These are phyloP conservation scores for Oxyteleia sp. DNA, from an alignment of 2,888 invertebrate genomes.

Conservation along the genomic window DNA sequence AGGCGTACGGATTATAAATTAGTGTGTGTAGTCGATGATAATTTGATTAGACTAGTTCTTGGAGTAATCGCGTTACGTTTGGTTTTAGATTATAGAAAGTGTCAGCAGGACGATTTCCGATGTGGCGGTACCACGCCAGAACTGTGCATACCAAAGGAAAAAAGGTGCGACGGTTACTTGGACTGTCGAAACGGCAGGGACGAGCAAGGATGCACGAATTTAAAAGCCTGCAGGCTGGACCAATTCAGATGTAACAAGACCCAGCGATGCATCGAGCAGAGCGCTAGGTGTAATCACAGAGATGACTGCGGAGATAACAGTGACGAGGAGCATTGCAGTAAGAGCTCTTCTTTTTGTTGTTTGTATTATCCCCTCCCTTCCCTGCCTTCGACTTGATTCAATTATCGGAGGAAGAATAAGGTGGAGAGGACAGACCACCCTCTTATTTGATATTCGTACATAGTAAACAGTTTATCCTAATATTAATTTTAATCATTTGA, in stretches of 20 bases:
- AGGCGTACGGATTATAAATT: too few relatives aligned
- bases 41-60: too few relatives aligned
- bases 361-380: conserved; percentile 42
- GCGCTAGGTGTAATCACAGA: conserved; percentile 94
- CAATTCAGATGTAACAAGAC: conserved; percentile 94
- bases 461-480: not conserved
- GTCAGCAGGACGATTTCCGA: too few relatives aligned
- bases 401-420: conserved; percentile 47
- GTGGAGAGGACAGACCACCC: conserved; percentile 32
- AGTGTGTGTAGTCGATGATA: too few relatives aligned
- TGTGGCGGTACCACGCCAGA: too few relatives aligned
- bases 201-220: too few relatives aligned
- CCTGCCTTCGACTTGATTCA: conserved; percentile 57
- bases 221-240: too few relatives aligned
- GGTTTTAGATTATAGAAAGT: too few relatives aligned
- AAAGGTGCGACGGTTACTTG: too few relatives aligned
- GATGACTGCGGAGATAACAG: conserved; percentile 97
- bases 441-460: conserved; percentile 31
- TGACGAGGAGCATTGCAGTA: conserved; percentile 96
- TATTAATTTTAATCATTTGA: not conserved
- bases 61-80: too few relatives aligned
- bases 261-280: conserved; percentile 93
- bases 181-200: too few relatives aligned
- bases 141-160: too few relatives aligned
- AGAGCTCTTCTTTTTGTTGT: conserved; percentile 35